Percentiles rank a stretch among this genome's conserved stretches.
phyloP scores from a whole-genome alignment of 2,797 vertebrate genomes.

The Prunella strophiata region DNA sequence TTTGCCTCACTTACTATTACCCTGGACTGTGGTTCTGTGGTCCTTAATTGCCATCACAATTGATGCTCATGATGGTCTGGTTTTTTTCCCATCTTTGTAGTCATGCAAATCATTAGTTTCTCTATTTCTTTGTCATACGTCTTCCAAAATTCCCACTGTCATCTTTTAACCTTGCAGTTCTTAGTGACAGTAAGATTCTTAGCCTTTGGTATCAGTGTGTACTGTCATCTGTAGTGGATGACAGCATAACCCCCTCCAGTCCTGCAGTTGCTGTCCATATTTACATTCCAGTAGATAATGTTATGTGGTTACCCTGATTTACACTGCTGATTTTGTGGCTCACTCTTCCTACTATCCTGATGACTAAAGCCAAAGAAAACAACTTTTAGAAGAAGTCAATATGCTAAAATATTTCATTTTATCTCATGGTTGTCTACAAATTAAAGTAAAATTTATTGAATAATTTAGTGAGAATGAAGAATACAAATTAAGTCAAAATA shows the following conservation, averaged over 20 bases:
- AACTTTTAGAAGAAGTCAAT: neutral
- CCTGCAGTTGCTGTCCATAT: neutral
- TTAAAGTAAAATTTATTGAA: neutral
- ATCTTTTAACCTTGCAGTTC: neutral
- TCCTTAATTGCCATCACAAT: neutral
- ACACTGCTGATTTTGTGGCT: neutral
- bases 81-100: neutral
- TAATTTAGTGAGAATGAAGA: neutral
- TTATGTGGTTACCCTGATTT: constrained; percentile 9
- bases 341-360: neutral
- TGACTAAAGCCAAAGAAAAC: neutral
- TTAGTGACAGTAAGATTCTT: neutral
- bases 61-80: neutral
- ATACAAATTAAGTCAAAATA: neutral
- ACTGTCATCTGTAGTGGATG: neutral
- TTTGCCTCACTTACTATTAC: neutral
- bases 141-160: neutral
- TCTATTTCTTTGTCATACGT: neutral
- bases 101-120: neutral
- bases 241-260: neutral
- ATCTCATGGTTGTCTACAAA: neutral
- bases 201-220: neutral
- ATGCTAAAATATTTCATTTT: neutral
- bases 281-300: neutral
- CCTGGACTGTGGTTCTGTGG: neutral